Percentiles rank a stretch among this genome's conserved stretches.
These are phyloP conservation scores for Drosophila truncata DNA, from an alignment of 1,140 invertebrate genomes.

Conservation along the genomic window DNA sequence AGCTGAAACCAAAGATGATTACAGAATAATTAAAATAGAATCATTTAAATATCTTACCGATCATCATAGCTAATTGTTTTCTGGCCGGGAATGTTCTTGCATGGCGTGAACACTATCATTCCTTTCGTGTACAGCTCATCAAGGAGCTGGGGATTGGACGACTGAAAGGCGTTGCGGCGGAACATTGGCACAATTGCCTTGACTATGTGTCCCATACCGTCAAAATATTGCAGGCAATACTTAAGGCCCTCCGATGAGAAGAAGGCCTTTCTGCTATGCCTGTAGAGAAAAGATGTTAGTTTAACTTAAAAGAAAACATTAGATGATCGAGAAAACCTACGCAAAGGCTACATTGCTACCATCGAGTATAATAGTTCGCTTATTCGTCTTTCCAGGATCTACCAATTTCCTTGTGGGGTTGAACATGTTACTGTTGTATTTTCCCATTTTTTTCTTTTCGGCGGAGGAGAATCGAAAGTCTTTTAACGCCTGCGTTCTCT, in stretches of 20 bases:
- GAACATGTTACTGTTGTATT: slow-evolving; percentile 72
- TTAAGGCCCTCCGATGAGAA: slow-evolving; percentile 94
- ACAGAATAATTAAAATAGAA: not conserved
- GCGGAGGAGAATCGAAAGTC: slow-evolving; percentile 42
- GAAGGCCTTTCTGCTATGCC: slow-evolving; percentile 56
- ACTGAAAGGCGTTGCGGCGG: slow-evolving; percentile 83
- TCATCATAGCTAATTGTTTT: slow-evolving; percentile 96
- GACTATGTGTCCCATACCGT: slow-evolving; percentile 91
- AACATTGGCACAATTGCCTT: slow-evolving; percentile 94
- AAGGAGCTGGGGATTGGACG: slow-evolving; percentile 89
- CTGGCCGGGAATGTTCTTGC: slow-evolving; percentile 90
- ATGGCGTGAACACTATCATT: slow-evolving; percentile 94
- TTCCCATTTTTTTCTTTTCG: slow-evolving; percentile 49
- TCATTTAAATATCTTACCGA: slow-evolving; percentile 33
- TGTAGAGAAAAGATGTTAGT: slow-evolving; percentile 1
- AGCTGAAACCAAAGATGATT: slow-evolving; percentile 85
- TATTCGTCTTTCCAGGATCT: not conserved
- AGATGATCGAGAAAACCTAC: slow-evolving; percentile 86
- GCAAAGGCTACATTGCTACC: slow-evolving; percentile 96
- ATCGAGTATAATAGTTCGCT: slow-evolving; percentile 93
- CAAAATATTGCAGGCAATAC: slow-evolving; percentile 93
- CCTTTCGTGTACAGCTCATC: slow-evolving; percentile 90
- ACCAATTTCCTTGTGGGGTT: slow-evolving; percentile 53
- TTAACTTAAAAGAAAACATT: not conserved
- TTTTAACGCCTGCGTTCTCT: not conserved